These are phyloP conservation scores for Pseudococcus jackbeardsleyi DNA, from an alignment of 2,888 invertebrate genomes.

Conservation along the genomic window DNA sequence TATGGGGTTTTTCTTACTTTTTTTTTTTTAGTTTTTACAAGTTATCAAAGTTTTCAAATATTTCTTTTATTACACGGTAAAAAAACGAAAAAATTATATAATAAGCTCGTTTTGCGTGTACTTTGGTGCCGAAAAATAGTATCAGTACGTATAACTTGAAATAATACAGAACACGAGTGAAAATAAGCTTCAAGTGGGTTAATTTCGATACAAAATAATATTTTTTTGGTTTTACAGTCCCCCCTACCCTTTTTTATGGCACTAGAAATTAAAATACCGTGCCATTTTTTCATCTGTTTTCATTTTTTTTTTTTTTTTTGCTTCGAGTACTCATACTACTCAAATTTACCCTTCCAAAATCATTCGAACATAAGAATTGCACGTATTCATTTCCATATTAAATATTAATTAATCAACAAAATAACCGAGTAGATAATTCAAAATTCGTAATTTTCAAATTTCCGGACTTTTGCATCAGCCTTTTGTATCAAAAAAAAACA, in stretches of 20 bases:
- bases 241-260: neutral
- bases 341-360: too few relatives aligned
- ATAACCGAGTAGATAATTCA: too few relatives aligned
- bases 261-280: neutral
- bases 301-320: too few relatives aligned
- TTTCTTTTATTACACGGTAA: conserved; percentile 30
- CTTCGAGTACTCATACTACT: too few relatives aligned
- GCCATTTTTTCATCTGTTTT: too few relatives aligned
- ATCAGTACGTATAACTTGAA: conserved; percentile 7
- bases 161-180: neutral
- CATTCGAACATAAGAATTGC: too few relatives aligned
- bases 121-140: neutral
- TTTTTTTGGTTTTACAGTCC: neutral
- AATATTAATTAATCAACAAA: too few relatives aligned
- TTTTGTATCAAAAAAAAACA: neutral
- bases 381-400: too few relatives aligned
- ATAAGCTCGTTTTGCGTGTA: neutral
- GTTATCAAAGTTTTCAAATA: conserved; percentile 48
- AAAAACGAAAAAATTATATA: conserved; percentile 14
- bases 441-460: too few relatives aligned
- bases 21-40: conserved; percentile 42
- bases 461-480: too few relatives aligned
- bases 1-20: conserved; percentile 27
- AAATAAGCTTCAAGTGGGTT: conserved; percentile 25
- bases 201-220: neutral